Base-by-base conservation (phyloP, 2,888 invertebrate genomes). In the Laspeyria flexula region DNA sequence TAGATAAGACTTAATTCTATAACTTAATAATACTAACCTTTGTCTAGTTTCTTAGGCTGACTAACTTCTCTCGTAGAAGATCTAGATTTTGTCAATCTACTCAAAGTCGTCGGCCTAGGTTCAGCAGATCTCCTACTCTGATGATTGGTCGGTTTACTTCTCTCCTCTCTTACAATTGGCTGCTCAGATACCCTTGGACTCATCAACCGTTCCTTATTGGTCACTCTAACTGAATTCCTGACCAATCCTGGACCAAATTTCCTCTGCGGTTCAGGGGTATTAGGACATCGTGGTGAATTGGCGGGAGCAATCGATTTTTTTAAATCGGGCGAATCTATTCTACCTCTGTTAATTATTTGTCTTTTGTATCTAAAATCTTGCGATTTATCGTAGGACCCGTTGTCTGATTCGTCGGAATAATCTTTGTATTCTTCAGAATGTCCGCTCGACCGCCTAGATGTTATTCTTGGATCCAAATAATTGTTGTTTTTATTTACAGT, bases 101-200 rank as follows among this genome's bases (percentile, higher is more conserved):
- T 90, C 43, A 88, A 55, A 30, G 88, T 87, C 0, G 88, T 83
- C 58, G 91, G 91, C 34, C 87, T 75, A 7, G 87, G 88, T 61
- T 89, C 91, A 12, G 89, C 84, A 49, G 86, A 83, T 72, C 86
- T 82, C 46, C 89, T 78, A 54, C 92, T 91, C 72, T 90, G 90
- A 61, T 91, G 91, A 53, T 82, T 84, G 44, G 73, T 76, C 43
- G 79, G 79, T 57, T 80, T 92, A 0, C 48, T 42, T 73, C 86
- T 89, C 80, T 79, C 88, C 65, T 83, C 88, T 44, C 81, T 83
- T 33, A 75, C 73, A 29, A 76, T 71, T 33, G 85, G 85, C 23
- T 96, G 96, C 90, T 91, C 91, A 0, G 93, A 85, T 66, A 92
- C 88, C 73, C 96, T 88, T 73, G 95, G 93, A 73, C 95, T 95